Evolutionary conservation across 2,113 vertebrate genomes (phyloP), one percentile per base, ranked within the genome.

Genomic region (Hydrochoerus hydrochaeris): DNA sequence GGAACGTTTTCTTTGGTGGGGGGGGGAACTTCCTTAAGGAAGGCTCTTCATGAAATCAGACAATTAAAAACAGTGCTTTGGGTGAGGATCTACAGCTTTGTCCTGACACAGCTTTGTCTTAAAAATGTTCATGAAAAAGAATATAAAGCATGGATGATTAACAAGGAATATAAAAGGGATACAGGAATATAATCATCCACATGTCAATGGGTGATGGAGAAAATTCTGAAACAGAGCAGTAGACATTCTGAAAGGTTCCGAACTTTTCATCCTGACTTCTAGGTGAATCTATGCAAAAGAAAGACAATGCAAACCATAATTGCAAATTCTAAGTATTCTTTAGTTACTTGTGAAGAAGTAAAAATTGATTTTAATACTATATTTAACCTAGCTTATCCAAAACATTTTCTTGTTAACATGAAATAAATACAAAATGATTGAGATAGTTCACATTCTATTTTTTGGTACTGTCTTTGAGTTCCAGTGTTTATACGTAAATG

Each of bases 351-450:
- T 91, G 14, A 73, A 80, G 85, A 95, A 77, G 38, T 52, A 69
- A 83, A 96, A 83, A 67, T 19, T 62, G 60, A 90, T 57, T 89
- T 97, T 95, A 86, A 77, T 96, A 62, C 88, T 91, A 92, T 88
- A 85, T 93, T 91, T 88, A 57, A 41, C 16, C 2, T 32, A 28
- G 2, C 67, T 41, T 87, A 44, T 82, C 75, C 8, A 93, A 87
- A 71, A 71, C 75, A 91, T 85, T 77, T 35, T 57, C 3, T 35
- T 91, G 95, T 96, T 57, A 95, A 49, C 9, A 57, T 95, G n/a
- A 84, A 71, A 85, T 46, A 24, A 80, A 19, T 94, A 3, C 88
- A 58, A 92, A 63, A 63, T 96, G 92, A 71, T 95, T 92, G 82
- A 80, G 78, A 19, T 95, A 46, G 80, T 83, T 91, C 67, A 24